Evolutionary conservation across 2,797 vertebrate species (phyloP).

Genomic region (Cirrhinus mrigala): DNA sequence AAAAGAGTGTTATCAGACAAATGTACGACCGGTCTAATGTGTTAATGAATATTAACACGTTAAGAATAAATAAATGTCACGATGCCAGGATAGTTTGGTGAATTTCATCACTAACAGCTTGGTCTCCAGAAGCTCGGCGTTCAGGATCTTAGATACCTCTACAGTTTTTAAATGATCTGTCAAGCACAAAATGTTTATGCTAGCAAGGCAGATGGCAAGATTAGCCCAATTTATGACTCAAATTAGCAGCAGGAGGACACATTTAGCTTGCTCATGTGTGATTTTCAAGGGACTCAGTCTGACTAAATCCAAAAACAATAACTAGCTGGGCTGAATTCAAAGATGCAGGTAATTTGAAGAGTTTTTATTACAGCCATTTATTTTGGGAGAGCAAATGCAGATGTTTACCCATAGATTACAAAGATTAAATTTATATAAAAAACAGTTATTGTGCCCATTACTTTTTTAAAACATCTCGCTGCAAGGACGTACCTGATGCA

Average conservation of each 20-base stretch:
- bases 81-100: neutral
- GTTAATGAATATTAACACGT: neutral
- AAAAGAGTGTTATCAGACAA: neutral
- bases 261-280: conserved; percentile 45
- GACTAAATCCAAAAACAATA: conserved; percentile 33
- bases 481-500: too few species aligned
- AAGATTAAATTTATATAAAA: neutral
- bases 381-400: neutral
- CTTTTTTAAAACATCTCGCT: too few species aligned
- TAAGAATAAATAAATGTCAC: neutral
- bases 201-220: conserved; percentile 53
- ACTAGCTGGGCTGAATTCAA: conserved; percentile 39
- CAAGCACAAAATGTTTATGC: conserved; percentile 27
- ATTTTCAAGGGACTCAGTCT: conserved; percentile 45
- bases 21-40: neutral
- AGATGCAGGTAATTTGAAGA: neutral
- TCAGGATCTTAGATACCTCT: conserved; percentile 21
- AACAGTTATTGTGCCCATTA: too few species aligned
- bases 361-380: neutral
- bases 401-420: neutral
- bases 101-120: neutral
- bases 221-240: conserved; percentile 47
- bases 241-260: conserved; percentile 50
- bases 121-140: conserved; percentile 4
- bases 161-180: conserved; percentile 26